These are phyloP conservation scores for Euplagia quadripunctaria DNA, from an alignment of 2,888 invertebrate species.

Conservation along the genomic window DNA sequence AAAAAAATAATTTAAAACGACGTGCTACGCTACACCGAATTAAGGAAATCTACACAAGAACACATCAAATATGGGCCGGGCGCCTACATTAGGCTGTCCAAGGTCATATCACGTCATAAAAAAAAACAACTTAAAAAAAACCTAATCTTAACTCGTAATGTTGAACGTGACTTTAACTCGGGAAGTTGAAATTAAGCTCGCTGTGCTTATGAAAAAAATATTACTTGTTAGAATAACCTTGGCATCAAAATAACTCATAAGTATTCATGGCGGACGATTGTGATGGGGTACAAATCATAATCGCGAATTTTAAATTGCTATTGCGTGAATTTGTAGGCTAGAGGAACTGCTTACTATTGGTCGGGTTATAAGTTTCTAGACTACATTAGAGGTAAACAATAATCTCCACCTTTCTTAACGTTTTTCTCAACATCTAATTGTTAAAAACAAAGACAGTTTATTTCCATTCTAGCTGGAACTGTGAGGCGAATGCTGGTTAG, in stretches of 20 bases:
- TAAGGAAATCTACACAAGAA: constrained; percentile 12
- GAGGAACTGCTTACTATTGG: no score
- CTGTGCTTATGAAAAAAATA: constrained; percentile 16
- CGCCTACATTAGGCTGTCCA: constrained; percentile 10
- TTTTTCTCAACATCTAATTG: no score
- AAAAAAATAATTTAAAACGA: background rate
- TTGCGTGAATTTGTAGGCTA: background rate
- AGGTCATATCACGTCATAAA: constrained; percentile 9
- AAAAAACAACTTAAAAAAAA: constrained; percentile 17
- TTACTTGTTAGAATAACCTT: constrained; percentile 23
- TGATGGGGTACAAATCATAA: background rate
- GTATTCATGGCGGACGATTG: constrained; percentile 26
- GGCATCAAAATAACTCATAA: constrained; percentile 15
- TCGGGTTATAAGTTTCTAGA: no score
- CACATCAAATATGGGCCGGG: constrained; percentile 14
- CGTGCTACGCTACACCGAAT: background rate
- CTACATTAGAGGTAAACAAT: no score
- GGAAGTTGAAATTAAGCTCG: constrained; percentile 21
- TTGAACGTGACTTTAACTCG: constrained; percentile 21
- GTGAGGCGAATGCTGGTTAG: no score
- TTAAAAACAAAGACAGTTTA: no score
- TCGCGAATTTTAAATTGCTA: background rate
- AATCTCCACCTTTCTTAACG: no score
- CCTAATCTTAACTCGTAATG: constrained; percentile 11
- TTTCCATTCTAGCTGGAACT: no score